Base-by-base conservation (phyloP, 2,888 invertebrate genomes). In the Anthoptus insignis region DNA sequence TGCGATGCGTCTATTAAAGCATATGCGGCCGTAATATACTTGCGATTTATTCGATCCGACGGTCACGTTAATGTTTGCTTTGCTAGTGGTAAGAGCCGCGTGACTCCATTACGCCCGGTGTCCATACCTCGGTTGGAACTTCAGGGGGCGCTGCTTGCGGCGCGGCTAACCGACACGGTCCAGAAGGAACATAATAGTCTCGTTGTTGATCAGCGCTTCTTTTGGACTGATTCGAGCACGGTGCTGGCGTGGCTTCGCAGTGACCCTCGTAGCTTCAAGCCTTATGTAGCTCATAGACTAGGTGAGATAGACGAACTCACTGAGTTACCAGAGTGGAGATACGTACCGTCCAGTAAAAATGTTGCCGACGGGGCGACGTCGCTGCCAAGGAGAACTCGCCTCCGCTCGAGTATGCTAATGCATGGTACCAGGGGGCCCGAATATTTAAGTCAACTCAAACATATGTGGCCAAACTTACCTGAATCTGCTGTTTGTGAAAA, bases 1-100 rank as follows among this genome's bases (percentile, higher is more conserved):
- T 73, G 76, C 37, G 78, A 78, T 50, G 75, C 76, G 11, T 73
- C 75, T 39, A 54, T 65, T 19, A 65, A 74, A 39, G 75, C 77
- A 6, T 74, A 71, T 59, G 72, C 75, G 11, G 65, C 76, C 2
- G 73, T 73, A 13, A 70, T 69, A 13, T 77, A 75, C 57, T 69
- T 67, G 32, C 68, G 74, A 14, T 65, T 71, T 53, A 61, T 29
- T 21, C 32, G 59, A 5, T 29, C 58, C 0, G 69, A 71, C 50
- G 70, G 68, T 9, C 14, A 32, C 5, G 68, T 70, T 19, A 19
- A 42, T 19, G 53, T 71, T 14, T 65, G 66, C 59, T 68, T 73
- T 37, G 70, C 52, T 0, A 58, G 67, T 9, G 64, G 68, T 32
- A 70, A 69, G 67, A 68, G 66, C 49, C 22, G 68, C 7, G 72